Evolutionary conservation across 2,888 invertebrate genomes (phyloP).

Genomic region (Apomyelois bistriatella): DNA sequence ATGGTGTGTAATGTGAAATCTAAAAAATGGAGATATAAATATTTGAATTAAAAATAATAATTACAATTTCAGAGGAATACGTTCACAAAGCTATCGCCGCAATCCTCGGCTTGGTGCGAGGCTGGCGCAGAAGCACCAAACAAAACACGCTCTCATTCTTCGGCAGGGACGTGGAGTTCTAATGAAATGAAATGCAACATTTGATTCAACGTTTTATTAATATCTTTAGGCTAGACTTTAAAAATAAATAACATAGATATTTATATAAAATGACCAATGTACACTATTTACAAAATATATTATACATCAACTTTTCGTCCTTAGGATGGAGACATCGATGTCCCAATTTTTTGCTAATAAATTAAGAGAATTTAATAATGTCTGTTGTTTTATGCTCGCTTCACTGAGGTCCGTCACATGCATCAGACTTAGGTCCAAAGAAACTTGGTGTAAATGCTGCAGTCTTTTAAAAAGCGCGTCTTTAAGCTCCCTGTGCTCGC

Average conservation of each 20-base stretch:
- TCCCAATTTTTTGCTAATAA: slow-evolving; percentile 56
- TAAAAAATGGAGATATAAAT: too few species aligned
- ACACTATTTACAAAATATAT: slow-evolving; percentile 66
- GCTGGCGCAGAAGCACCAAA: slow-evolving; percentile 67
- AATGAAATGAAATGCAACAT: slow-evolving; percentile 13
- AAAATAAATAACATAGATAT: slow-evolving; percentile 62
- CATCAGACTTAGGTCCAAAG: slow-evolving; percentile 56
- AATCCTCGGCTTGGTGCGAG: slow-evolving; percentile 59
- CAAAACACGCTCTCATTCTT: slow-evolving; percentile 67
- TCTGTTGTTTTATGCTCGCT: slow-evolving; percentile 38
- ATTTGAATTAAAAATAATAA: neutral
- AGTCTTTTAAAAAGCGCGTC: slow-evolving; percentile 58
- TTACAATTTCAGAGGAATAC: slow-evolving; percentile 44
- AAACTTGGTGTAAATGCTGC: slow-evolving; percentile 58
- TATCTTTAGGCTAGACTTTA: slow-evolving; percentile 44
- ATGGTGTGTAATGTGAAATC: too few species aligned
- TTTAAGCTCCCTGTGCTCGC: slow-evolving; percentile 44
- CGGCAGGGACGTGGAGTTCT: slow-evolving; percentile 64
- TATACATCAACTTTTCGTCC: slow-evolving; percentile 35
- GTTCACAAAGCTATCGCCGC: slow-evolving; percentile 50
- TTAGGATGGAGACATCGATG: slow-evolving; percentile 49
- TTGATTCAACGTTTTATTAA: slow-evolving; percentile 53
- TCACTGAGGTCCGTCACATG: slow-evolving; percentile 53
- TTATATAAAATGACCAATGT: slow-evolving; percentile 61
- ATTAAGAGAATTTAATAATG: slow-evolving; percentile 45